phyloP scores from a whole-genome alignment of 2,888 invertebrate species.

The Ectemnius lituratus region DNA sequence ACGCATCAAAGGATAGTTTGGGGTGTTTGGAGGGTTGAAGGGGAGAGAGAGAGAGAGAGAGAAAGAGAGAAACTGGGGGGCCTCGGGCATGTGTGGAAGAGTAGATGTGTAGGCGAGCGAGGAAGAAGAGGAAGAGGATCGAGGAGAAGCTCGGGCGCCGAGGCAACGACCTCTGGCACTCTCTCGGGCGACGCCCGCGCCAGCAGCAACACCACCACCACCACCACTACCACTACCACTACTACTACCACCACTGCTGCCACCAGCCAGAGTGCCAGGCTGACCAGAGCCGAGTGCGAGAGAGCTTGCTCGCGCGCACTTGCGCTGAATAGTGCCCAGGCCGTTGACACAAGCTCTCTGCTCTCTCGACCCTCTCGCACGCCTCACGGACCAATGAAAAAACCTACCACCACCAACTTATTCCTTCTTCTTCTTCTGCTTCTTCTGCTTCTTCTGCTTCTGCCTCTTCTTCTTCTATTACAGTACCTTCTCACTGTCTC shows the following conservation, averaged over 20 bases:
- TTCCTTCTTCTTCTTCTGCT: background rate
- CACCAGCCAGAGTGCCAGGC: background rate
- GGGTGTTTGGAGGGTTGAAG: too few relatives aligned
- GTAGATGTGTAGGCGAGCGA: background rate
- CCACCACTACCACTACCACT: conserved; percentile 42
- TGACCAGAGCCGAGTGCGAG: too few relatives aligned
- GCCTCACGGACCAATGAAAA: conserved; percentile 33
- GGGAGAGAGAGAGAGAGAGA: too few relatives aligned
- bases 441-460: too few relatives aligned
- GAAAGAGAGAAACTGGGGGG: too few relatives aligned
- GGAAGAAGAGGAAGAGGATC: conserved; percentile 15
- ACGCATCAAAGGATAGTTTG: too few relatives aligned
- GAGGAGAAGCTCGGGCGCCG: conserved; percentile 63
- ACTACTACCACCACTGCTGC: background rate
- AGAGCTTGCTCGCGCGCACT: conserved; percentile 58
- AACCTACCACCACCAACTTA: background rate
- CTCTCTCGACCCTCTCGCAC: conserved; percentile 24
- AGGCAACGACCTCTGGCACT: conserved; percentile 72
- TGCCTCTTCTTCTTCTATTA: too few relatives aligned
- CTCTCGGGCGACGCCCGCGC: conserved; percentile 65
- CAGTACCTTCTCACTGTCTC: background rate
- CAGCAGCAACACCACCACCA: conserved; percentile 27
- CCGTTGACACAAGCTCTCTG: conserved; percentile 70
- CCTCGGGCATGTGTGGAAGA: too few relatives aligned
- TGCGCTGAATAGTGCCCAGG: conserved; percentile 75